These are phyloP conservation scores for Mus spicilegus DNA, from an alignment of 2,113 vertebrate genomes.

Conservation along the genomic window DNA sequence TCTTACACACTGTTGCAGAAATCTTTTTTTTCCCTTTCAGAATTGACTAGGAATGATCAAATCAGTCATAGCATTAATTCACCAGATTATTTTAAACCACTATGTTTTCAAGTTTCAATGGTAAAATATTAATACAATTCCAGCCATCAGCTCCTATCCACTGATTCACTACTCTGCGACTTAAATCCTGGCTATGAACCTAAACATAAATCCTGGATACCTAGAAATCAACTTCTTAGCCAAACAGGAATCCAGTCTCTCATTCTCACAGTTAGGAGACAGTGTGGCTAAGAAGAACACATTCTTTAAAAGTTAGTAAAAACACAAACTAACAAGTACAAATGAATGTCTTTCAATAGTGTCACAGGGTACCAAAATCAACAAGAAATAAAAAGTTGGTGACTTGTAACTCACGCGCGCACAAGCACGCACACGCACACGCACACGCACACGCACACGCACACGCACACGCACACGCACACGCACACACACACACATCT, in stretches of 20 bases:
- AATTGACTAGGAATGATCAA: background rate
- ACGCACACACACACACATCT: conserved; percentile 46
- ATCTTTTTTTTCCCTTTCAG: background rate
- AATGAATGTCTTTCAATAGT: conserved; percentile 41
- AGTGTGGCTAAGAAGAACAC: background rate
- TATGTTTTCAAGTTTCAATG: background rate
- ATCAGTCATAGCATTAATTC: background rate
- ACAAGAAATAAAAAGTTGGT: conserved; percentile 72
- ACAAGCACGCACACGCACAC: background rate
- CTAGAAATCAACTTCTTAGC: conserved; percentile 42
- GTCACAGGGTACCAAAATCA: conserved; percentile 72
- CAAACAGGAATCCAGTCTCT: conserved; percentile 48
- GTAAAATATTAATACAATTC: conserved; percentile 50
- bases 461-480: background rate
- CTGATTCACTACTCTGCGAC: conserved; percentile 24
- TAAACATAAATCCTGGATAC: conserved; percentile 31
- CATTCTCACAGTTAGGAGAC: conserved; percentile 17
- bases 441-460: background rate
- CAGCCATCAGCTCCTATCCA: background rate
- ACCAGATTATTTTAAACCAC: background rate
- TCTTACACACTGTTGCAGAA: background rate
- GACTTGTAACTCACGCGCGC: background rate
- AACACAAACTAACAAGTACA: conserved; percentile 67
- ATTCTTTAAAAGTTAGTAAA: conserved; percentile 56
- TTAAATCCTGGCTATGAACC: background rate